Percentiles rank a stretch among this genome's conserved stretches.
These are phyloP conservation scores for Cnemophilus loriae DNA, from an alignment of 2,113 vertebrate genomes.

Conservation along the genomic window DNA sequence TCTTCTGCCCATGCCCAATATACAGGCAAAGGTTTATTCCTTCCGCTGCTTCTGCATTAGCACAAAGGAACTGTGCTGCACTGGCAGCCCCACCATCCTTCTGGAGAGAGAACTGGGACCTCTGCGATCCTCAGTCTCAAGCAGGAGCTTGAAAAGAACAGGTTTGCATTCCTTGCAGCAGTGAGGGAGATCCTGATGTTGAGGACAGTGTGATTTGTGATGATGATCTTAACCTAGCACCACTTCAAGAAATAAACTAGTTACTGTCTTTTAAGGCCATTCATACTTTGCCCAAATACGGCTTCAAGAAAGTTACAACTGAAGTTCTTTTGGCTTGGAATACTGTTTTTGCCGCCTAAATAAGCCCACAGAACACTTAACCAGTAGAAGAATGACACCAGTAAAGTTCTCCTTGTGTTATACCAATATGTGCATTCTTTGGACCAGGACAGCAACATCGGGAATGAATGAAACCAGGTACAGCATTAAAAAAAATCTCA, in stretches of 20 bases:
- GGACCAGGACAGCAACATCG: rapidly evolving
- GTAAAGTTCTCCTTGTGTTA: not conserved
- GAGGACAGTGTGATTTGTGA: not conserved
- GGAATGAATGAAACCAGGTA: not conserved
- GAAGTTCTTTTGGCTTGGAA: slow-evolving; percentile 33
- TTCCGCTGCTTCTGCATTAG: not conserved
- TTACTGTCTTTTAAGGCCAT: slow-evolving; percentile 15
- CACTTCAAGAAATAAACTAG: slow-evolving; percentile 22
- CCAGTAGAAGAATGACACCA: not conserved
- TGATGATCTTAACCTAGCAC: slow-evolving; percentile 14
- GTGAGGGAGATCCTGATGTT: not conserved
- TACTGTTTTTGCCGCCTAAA: slow-evolving; percentile 28
- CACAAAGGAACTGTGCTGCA: not conserved
- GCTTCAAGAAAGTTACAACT: slow-evolving; percentile 16
- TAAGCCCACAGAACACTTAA: not conserved
- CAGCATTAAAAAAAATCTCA: not conserved
- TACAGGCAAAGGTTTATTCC: not conserved
- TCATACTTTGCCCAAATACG: slow-evolving; percentile 59
- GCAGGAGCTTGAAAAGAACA: not conserved
- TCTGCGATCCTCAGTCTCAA: not conserved
- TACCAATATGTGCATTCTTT: not conserved
- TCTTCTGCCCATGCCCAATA: rapidly evolving
- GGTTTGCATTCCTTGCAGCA: not conserved
- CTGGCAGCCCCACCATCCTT: not conserved
- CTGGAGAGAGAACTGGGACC: not conserved